phyloP scores from a whole-genome alignment of 1,140 invertebrate genomes.

The Polypedilum vanderplanki region DNA sequence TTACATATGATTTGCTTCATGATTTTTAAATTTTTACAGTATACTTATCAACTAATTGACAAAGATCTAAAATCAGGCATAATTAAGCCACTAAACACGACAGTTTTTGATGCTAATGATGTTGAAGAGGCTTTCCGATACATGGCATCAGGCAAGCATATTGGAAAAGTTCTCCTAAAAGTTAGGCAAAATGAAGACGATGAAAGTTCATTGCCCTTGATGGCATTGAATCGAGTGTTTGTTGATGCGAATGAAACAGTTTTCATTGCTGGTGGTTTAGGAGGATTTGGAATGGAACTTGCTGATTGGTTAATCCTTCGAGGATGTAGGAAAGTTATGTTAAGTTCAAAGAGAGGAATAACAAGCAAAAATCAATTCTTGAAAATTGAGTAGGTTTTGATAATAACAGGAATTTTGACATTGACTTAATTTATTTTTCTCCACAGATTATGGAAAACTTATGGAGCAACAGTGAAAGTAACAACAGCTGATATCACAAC shows the following conservation, averaged over 20 bases:
- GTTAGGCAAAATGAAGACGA: conserved; percentile 51
- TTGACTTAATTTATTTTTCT: conserved; percentile 38
- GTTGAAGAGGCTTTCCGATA: conserved; percentile 48
- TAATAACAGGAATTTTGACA: background rate
- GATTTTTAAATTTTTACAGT: too few species aligned
- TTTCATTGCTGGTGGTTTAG: conserved; percentile 66
- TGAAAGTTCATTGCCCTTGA: conserved; percentile 36
- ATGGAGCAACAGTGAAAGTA: conserved; percentile 42
- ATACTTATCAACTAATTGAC: conserved; percentile 41
- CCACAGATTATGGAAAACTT: conserved; percentile 44
- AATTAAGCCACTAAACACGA: conserved; percentile 46
- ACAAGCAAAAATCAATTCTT: conserved; percentile 70
- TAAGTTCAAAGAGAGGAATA: conserved; percentile 72
- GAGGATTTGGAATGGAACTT: conserved; percentile 85
- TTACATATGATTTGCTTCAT: too few species aligned
- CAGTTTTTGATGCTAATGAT: conserved; percentile 44
- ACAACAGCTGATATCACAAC: conserved; percentile 30
- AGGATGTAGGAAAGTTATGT: conserved; percentile 68
- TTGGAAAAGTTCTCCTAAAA: conserved; percentile 63
- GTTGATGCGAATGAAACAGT: conserved; percentile 48
- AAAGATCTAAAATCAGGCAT: conserved; percentile 49
- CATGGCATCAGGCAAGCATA: conserved; percentile 68
- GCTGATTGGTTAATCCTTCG: conserved; percentile 76
- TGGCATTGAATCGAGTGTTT: conserved; percentile 41
- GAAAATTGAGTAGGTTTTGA: conserved; percentile 47